Evolutionary conservation across 2,888 invertebrate species (phyloP).

Genomic region (Sussaba pulchella): DNA sequence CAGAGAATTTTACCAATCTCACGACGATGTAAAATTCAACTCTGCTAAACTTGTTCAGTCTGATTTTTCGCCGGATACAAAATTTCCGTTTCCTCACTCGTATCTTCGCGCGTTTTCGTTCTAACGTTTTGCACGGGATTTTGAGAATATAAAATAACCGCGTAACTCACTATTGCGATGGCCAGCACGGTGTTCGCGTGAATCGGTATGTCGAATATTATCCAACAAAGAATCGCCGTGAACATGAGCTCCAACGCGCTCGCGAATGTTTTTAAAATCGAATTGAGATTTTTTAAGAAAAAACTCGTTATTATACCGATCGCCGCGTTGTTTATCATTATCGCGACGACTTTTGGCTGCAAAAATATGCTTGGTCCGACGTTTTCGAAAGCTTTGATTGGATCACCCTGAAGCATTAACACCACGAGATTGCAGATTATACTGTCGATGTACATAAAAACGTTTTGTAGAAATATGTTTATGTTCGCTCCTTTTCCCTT

Average conservation of each 20-base stretch:
- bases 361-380: slow-evolving; percentile 86
- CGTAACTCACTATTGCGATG: slow-evolving; percentile 92
- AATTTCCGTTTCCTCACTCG: slow-evolving; percentile 45
- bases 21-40: no score
- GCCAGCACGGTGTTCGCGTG: slow-evolving; percentile 92
- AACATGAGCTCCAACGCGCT: slow-evolving; percentile 96
- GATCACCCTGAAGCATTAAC: slow-evolving; percentile 88
- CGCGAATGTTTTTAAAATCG: slow-evolving; percentile 97
- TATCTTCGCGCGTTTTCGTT: slow-evolving; percentile 53
- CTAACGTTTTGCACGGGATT: slow-evolving; percentile 89
- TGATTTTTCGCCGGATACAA: slow-evolving; percentile 24
- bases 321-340: slow-evolving; percentile 95
- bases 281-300: slow-evolving; percentile 96
- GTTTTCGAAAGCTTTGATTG: slow-evolving; percentile 87
- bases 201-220: slow-evolving; percentile 94
- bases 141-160: slow-evolving; percentile 94
- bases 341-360: slow-evolving; percentile 90
- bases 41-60: slow-evolving; percentile 20
- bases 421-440: slow-evolving; percentile 95
- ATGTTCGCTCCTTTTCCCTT: slow-evolving; percentile 94
- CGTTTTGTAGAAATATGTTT: slow-evolving; percentile 96
- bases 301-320: slow-evolving; percentile 97
- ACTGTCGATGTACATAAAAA: slow-evolving; percentile 97
- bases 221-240: slow-evolving; percentile 94
- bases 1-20: no score